A percentile compares a stretch with the other conserved stretches of the same genome.
Evolutionary conservation across 2,888 invertebrate genomes (phyloP).

Genomic region (Strigamia maritima): DNA sequence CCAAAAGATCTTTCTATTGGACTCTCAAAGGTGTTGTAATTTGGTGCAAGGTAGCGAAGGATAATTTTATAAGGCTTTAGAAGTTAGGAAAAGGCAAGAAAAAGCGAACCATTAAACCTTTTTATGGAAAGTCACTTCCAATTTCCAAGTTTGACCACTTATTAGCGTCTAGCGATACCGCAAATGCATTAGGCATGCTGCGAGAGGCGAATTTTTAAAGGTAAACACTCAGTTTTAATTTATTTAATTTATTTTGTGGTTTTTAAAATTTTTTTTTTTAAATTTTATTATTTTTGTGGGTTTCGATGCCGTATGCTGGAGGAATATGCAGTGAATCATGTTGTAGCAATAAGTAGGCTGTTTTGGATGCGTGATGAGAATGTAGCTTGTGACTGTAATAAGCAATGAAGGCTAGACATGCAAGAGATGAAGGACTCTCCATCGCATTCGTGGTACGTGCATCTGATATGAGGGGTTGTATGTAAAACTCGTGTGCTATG

Average conservation of each 20-base stretch:
- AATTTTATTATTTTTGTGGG: background rate
- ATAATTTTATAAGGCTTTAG: conserved; percentile 1
- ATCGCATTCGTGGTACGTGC: background rate
- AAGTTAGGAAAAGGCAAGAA: background rate
- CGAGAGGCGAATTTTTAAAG: background rate
- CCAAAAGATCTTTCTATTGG: conserved; percentile 16
- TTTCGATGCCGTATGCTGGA: background rate
- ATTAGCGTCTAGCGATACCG: too few species aligned
- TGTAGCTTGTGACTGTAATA: conserved; percentile 16
- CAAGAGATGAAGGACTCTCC: conserved; percentile 17
- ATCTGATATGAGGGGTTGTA: background rate
- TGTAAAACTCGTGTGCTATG: background rate
- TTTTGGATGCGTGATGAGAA: conserved; percentile 6
- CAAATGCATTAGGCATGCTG: background rate
- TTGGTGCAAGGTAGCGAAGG: conserved; percentile 10
- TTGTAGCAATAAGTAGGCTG: conserved; percentile 22
- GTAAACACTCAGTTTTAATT: too few species aligned
- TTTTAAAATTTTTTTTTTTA: background rate
- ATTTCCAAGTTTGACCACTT: too few species aligned
- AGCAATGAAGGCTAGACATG: conserved; percentile 24
- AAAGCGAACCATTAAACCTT: background rate
- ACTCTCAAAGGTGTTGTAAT: conserved; percentile 19
- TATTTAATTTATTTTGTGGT: background rate
- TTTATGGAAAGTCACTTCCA: too few species aligned
- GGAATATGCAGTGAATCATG: conserved; percentile 27